Evolutionary conservation across 2,888 invertebrate species (phyloP).

Genomic region (Nyleta sp.): DNA sequence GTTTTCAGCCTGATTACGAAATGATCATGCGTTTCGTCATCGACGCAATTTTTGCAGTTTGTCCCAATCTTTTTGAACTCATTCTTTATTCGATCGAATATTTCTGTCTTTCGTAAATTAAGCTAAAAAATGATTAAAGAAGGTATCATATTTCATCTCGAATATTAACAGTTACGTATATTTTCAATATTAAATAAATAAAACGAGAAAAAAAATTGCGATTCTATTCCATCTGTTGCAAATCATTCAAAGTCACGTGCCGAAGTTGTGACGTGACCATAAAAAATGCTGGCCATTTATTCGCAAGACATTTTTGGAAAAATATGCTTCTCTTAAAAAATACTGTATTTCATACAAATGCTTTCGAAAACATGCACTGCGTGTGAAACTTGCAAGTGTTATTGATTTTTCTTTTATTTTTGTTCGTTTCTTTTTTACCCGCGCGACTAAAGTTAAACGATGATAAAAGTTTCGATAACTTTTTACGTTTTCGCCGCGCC

Average conservation of each 20-base stretch:
- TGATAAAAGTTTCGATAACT: too few relatives aligned
- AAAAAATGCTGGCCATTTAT: constrained; percentile 11
- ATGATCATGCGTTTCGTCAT: constrained; percentile 19
- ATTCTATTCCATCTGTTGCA: too few relatives aligned
- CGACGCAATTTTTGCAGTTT: too few relatives aligned
- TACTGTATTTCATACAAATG: constrained; percentile 11
- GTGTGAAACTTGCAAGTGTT: constrained; percentile 19
- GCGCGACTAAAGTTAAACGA: neutral
- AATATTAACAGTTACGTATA: too few relatives aligned
- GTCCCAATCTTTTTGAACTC: too few relatives aligned
- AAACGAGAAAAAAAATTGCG: too few relatives aligned
- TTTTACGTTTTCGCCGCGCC: constrained; percentile 6
- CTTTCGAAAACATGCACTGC: constrained; percentile 1
- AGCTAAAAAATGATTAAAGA: too few relatives aligned
- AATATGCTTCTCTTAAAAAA: constrained; percentile 5
- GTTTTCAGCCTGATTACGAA: constrained; percentile 8
- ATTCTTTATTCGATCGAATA: too few relatives aligned
- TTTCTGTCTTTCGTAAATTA: too few relatives aligned
- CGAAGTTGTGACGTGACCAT: neutral
- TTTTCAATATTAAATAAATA: too few relatives aligned
- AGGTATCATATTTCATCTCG: too few relatives aligned
- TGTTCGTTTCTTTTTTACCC: too few relatives aligned
- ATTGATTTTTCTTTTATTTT: neutral
- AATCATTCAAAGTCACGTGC: neutral
- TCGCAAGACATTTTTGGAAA: neutral